These are phyloP conservation scores for Cassiopea xamachana DNA, from an alignment of 30 jellyfish, hydroid and myxozoan genomes.

Conservation along the genomic window DNA sequence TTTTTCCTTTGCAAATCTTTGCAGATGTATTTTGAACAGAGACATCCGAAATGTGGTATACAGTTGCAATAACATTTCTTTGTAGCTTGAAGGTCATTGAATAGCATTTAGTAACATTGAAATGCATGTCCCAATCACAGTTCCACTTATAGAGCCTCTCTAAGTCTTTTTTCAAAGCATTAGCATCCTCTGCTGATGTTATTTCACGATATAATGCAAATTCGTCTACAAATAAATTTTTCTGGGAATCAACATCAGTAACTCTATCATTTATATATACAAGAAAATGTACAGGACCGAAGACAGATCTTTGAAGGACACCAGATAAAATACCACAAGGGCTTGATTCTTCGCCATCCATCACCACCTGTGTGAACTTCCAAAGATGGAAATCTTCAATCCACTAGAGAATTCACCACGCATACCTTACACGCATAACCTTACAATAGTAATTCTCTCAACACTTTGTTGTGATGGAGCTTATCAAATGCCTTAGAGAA, in stretches of 20 bases:
- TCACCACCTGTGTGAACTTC: constrained; percentile 43
- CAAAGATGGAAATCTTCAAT: constrained; percentile 37
- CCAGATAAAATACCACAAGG: constrained; percentile 47
- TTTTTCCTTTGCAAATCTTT: not conserved
- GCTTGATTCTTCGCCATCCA: constrained; percentile 57
- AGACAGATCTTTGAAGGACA: constrained; percentile 64
- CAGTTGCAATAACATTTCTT: constrained; percentile 34
- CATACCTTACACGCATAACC: constrained; percentile 28
- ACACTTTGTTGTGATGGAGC: constrained; percentile 38
- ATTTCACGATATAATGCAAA: constrained; percentile 35
- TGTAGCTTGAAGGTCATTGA: constrained; percentile 33
- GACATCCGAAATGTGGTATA: constrained; percentile 22
- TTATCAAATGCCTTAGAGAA: constrained; percentile 59
- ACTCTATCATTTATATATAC: constrained; percentile 25
- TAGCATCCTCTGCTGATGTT: constrained; percentile 38
- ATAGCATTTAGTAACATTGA: constrained; percentile 28
- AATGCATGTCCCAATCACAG: constrained; percentile 53
- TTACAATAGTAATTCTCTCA: constrained; percentile 23
- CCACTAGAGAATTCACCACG: constrained; percentile 50
- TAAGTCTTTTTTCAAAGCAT: constrained; percentile 36
- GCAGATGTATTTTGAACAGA: constrained; percentile 33
- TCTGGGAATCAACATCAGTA: constrained; percentile 37
- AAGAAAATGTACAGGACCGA: constrained; percentile 55
- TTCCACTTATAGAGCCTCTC: constrained; percentile 41
- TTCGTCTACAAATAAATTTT: constrained; percentile 36